Evolutionary conservation across 2,113 vertebrate genomes (phyloP).

Genomic region (Chloropsis cyanopogon): DNA sequence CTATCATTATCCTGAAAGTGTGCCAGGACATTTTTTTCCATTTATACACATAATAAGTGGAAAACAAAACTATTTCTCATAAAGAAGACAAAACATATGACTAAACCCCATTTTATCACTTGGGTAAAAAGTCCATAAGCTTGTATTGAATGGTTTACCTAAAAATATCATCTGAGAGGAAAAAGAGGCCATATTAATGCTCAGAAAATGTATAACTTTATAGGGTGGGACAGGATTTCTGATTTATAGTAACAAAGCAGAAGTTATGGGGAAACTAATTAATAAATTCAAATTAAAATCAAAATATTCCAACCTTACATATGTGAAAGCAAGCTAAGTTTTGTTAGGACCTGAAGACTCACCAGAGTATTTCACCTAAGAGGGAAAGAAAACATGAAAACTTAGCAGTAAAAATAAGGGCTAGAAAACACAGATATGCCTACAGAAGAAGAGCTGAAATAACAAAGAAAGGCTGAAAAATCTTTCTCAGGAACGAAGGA

Average conservation of each 20-base stretch:
- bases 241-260: not conserved
- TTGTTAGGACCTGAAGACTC: not conserved
- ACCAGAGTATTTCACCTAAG: not conserved
- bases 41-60: not conserved
- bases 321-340: not conserved
- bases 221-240: not conserved
- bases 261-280: not conserved
- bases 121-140: not conserved
- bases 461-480: constrained; percentile 46
- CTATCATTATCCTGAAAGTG: not conserved
- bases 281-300: not conserved
- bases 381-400: not conserved
- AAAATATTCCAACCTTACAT: not conserved
- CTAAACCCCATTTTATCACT: not conserved
- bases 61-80: not conserved
- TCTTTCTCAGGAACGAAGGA: constrained; percentile 57
- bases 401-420: not conserved
- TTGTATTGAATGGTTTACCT: not conserved
- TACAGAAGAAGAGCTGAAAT: constrained; percentile 31
- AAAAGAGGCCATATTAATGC: not conserved
- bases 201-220: not conserved
- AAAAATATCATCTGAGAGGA: not conserved
- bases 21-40: not conserved
- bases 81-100: not conserved
- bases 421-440: not conserved